These are phyloP conservation scores for Pinna nobilis DNA, from an alignment of 1,140 invertebrate genomes.

Conservation along the genomic window DNA sequence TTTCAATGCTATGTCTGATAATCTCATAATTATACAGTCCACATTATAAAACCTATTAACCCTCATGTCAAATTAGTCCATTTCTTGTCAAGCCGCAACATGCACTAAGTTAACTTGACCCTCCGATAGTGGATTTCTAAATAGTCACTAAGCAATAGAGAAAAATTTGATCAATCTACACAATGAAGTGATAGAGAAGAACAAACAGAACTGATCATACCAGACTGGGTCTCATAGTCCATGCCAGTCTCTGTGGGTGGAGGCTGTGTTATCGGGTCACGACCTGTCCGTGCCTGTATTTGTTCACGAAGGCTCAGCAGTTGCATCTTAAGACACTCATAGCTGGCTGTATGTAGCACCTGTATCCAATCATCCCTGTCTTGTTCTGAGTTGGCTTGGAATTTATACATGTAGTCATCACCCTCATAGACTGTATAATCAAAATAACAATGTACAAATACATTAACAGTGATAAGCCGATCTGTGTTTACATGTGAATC, in stretches of 20 bases:
- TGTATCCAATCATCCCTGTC: slow-evolving; percentile 92
- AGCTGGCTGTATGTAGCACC: slow-evolving; percentile 88
- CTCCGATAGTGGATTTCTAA: no score
- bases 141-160: no score
- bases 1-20: no score
- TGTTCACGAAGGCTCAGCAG: slow-evolving; percentile 80
- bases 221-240: slow-evolving; percentile 62
- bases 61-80: no score
- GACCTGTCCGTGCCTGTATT: slow-evolving; percentile 68
- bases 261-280: slow-evolving; percentile 62
- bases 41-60: no score
- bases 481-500: background rate
- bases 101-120: no score
- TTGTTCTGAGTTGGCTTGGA: slow-evolving; percentile 85
- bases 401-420: slow-evolving; percentile 81
- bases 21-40: no score
- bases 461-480: background rate
- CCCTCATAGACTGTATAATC: slow-evolving; percentile 83
- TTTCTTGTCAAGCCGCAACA: no score
- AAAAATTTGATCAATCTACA: no score
- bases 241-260: slow-evolving; percentile 57
- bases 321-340: slow-evolving; percentile 87
- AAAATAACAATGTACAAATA: slow-evolving; percentile 1
- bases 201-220: no score
- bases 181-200: no score